Base-by-base conservation (phyloP, 2,888 invertebrate genomes). In the Tryphoninae sp. region DNA sequence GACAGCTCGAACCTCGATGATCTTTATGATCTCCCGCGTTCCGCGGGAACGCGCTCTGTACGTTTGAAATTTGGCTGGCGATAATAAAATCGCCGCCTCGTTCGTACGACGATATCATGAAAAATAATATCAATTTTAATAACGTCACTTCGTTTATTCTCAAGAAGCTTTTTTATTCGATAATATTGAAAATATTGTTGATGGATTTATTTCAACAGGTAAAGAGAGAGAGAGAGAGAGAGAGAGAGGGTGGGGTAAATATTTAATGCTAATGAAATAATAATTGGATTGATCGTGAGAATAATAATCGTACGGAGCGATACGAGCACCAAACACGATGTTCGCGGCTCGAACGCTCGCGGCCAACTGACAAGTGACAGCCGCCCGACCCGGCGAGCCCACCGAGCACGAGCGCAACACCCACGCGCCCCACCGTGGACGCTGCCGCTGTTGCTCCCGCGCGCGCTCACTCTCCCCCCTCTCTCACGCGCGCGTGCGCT, bases 311-410 rank as follows among this genome's bases (percentile, higher is more conserved):
- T 68, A 61, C 9, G 19, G 9, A 22, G 59, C 55, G 3, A 42
- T 55, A 26, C 16, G 51, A 13, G 22, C 55, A n/a, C 13, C 11
- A 73, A 1, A 45, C 69, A 81, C 86, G 78, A 86, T 16, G 80
- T 71, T 75, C 81, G 61, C 89, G 61, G 74, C 69, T 80, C 72
- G 86, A 88, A 81, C 83, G 87, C 88, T 89, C 87, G 88, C 86
- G 86, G 85, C 86, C 84, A 87, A 89, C 89, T 89, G 89, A 88
- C 89, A 87, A 88, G 86, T 89, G 89, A 89, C 88, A 87, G 83
- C 80, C 86, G 86, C 75, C 42, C 73, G 84, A 85, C 82, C 85
- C 87, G 87, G 87, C 87, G 85, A 88, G 80, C 86, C 80, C 84
- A 83, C 83, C 86, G 85, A 86, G 84, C 64, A 42, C 68, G 77